Conservation (phyloP, 2,888 invertebrate genomes). For the Apomyelois bistriatella region DNA sequence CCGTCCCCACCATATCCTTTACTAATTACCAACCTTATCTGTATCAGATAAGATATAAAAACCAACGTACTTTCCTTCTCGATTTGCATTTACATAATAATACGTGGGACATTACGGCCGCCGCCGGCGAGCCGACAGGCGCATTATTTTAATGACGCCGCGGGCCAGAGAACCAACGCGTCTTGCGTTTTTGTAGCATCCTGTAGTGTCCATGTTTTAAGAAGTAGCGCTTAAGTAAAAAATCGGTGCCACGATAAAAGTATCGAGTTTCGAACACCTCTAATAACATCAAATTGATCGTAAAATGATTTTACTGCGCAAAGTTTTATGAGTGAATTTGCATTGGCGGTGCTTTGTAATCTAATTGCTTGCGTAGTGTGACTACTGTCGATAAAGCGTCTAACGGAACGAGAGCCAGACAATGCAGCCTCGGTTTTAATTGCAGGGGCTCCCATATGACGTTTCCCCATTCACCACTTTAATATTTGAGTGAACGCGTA, state of each 20-base stretch:
- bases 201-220: slow-evolving; percentile 32
- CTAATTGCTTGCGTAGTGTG: slow-evolving; percentile 28
- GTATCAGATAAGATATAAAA: slow-evolving; percentile 67
- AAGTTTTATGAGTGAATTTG: slow-evolving; percentile 19
- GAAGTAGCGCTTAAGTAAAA: slow-evolving; percentile 29
- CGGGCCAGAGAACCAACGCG: slow-evolving; percentile 34
- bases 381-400: slow-evolving; percentile 24
- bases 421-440: slow-evolving; percentile 58
- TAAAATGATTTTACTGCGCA: slow-evolving; percentile 22
- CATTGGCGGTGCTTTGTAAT: slow-evolving; percentile 30
- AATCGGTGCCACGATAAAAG: slow-evolving; percentile 40
- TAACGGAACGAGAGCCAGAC: slow-evolving; percentile 53
- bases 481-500: slow-evolving; percentile 72
- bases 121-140: slow-evolving; percentile 47
- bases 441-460: slow-evolving; percentile 70
- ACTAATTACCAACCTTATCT: slow-evolving; percentile 72
- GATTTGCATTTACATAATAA: slow-evolving; percentile 74
- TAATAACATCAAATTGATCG: slow-evolving; percentile 32
- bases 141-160: slow-evolving; percentile 60
- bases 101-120: slow-evolving; percentile 70
- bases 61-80: slow-evolving; percentile 63
- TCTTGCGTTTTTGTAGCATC: slow-evolving; percentile 43
- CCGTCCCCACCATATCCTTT: slow-evolving; percentile 47
- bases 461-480: slow-evolving; percentile 69
- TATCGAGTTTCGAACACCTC: slow-evolving; percentile 34